Evolutionary conservation across 2,113 vertebrate species (phyloP).

Genomic region (Procavia capensis): DNA sequence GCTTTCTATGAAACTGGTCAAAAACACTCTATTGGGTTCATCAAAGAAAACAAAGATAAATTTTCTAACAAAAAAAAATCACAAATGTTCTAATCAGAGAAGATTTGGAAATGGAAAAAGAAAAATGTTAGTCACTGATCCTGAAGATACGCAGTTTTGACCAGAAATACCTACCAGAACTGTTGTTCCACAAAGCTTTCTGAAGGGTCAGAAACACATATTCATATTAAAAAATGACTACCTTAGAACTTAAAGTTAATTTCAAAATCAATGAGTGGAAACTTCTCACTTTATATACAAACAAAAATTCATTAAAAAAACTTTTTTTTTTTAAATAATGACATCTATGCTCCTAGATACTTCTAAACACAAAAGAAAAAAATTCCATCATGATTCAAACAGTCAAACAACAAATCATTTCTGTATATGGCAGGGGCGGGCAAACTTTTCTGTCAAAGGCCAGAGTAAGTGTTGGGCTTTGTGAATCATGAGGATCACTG

Average conservation of each 20-base stretch:
- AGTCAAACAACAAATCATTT: constrained; percentile 21
- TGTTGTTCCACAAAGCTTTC: constrained; percentile 26
- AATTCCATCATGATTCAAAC: constrained; percentile 8
- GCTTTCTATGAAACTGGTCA: constrained; percentile 32
- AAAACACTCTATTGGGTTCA: constrained; percentile 16
- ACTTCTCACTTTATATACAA: background rate
- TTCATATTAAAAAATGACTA: constrained; percentile 19
- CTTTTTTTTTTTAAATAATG: constrained; percentile 13
- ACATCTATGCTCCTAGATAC: constrained; percentile 17
- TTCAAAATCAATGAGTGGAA: background rate
- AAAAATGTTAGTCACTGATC: background rate
- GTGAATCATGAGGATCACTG: constrained; percentile 68
- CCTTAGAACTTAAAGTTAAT: constrained; percentile 32
- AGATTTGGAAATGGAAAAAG: background rate
- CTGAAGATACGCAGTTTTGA: background rate
- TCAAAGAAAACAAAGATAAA: constrained; percentile 38
- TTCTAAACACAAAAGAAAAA: constrained; percentile 61
- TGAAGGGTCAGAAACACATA: background rate
- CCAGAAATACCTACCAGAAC: constrained; percentile 43
- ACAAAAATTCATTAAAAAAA: constrained; percentile 7
- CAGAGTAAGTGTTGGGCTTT: constrained; percentile 44
- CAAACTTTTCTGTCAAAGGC: constrained; percentile 13
- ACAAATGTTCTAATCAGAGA: background rate
- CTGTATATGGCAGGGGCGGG: background rate
- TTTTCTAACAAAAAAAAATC: constrained; percentile 8